These are phyloP conservation scores for Lycorma delicatula DNA, from an alignment of 1,140 invertebrate species.

Conservation along the genomic window DNA sequence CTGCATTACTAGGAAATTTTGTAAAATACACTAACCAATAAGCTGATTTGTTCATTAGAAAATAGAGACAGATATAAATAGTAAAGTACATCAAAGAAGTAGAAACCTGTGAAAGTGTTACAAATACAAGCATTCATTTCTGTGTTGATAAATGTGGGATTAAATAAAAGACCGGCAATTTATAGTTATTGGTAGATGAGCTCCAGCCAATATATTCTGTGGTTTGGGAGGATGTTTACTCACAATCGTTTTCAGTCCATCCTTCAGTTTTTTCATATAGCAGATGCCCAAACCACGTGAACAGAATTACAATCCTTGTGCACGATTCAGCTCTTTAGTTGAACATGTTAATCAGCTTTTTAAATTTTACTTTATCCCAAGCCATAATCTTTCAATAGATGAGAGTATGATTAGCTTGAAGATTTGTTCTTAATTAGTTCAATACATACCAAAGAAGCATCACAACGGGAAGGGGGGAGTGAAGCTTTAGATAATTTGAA, in stretches of 20 bases:
- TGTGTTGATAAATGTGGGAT: constrained; percentile 5
- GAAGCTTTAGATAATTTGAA: constrained; percentile 14
- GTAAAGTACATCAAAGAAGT: not conserved
- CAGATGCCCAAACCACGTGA: not conserved
- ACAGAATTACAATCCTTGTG: constrained; percentile 9
- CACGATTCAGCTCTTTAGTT: constrained; percentile 5
- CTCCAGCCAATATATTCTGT: not conserved
- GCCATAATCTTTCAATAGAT: constrained; percentile 16
- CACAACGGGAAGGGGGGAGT: constrained; percentile 19
- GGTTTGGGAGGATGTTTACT: constrained; percentile 12
- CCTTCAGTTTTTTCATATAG: constrained; percentile 9
- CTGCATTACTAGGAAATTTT: not conserved
- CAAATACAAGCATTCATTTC: not conserved
- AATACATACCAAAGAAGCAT: constrained; percentile 17
- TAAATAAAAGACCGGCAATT: constrained; percentile 1
- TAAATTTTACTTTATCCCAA: constrained; percentile 5
- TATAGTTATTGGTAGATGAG: not conserved
- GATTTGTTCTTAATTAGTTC: constrained; percentile 6
- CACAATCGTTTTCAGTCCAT: constrained; percentile 12
- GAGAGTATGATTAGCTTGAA: constrained; percentile 14
- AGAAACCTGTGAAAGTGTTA: not conserved
- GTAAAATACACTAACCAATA: constrained; percentile 2
- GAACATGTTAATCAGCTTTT: constrained; percentile 7
- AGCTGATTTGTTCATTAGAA: not conserved
- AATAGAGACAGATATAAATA: not conserved